Base-by-base conservation (phyloP, 2,113 vertebrate species). In the Urocitellus parryii region DNA sequence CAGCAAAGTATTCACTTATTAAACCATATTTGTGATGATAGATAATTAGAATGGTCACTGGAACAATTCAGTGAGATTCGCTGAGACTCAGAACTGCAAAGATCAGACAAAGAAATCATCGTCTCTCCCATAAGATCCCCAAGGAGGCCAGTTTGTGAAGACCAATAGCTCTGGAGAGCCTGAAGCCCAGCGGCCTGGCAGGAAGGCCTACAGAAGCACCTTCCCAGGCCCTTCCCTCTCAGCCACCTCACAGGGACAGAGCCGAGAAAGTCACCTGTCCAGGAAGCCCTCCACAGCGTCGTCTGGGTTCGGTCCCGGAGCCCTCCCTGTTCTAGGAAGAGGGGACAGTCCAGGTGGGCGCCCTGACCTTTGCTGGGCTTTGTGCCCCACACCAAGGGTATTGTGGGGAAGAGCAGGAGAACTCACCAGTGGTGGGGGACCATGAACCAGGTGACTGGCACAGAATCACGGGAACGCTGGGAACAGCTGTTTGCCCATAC, bases 31-130 rank as follows among this genome's bases (percentile, higher is more conserved):
- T 96, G 84, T 96, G 32, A 80, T 78, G 77, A 25, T 37, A 11
- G 97, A 81, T 56, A 22, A 86, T 83, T 77, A 27, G 51, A 95
- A 93, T 0, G 45, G 91, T n/a, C 37, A 90, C 39, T 56, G 9
- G 32, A 67, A 74, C 48, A 67, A 61, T 51, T 74, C 45, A 32
- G 63, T 88, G 97, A 95, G 86, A 77, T 95, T 90, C 79, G 48
- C 27, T 42, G 80, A 70, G 80, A 80, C 74, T 84, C 53, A 74
- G 18, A 82, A 90, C 39, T 68, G 24, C 68, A 83, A 93, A 85
- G 96, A 93, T 90, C 87, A 82, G 91, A 97, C 63, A 94, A 95
- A 97, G 94, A 90, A 91, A 80, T 96, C 93, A 73, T 95, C 91
- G 96, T 77, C 65, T 96, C 91, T 95, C 97, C 96, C 96, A 42